Conservation (phyloP, 2,888 invertebrate species). For the Urechis unicinctus region DNA sequence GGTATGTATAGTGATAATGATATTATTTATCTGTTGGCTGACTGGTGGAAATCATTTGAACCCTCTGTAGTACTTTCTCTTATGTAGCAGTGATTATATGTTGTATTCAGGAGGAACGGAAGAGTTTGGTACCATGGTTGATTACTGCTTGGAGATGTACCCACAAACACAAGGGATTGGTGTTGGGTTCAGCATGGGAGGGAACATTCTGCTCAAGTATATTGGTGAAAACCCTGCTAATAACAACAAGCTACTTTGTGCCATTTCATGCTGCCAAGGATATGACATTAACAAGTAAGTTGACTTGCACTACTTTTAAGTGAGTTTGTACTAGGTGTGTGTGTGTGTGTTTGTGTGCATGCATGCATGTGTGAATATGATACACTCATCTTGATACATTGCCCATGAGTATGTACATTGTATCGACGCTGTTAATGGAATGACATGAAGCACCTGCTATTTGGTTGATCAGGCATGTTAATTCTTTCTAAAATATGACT, state of each 20-base stretch:
- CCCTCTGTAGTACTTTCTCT: not conserved
- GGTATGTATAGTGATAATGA: constrained; percentile 57
- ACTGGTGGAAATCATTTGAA: not conserved
- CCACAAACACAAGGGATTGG: constrained; percentile 70
- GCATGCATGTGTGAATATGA: too few relatives aligned
- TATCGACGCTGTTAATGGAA: too few relatives aligned
- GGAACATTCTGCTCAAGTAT: constrained; percentile 87
- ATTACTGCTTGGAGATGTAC: constrained; percentile 66
- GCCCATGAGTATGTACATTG: too few relatives aligned
- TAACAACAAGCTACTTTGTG: constrained; percentile 65
- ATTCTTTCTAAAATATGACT: too few relatives aligned
- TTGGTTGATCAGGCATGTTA: too few relatives aligned
- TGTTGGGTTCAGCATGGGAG: constrained; percentile 89
- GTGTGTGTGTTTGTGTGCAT: too few relatives aligned
- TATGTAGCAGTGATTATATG: not conserved
- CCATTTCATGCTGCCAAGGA: constrained; percentile 88
- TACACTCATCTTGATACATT: too few relatives aligned
- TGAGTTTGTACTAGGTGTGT: not conserved
- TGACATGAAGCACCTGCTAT: too few relatives aligned
- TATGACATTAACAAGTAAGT: constrained; percentile 84
- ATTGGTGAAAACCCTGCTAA: constrained; percentile 66
- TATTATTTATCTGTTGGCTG: not conserved
- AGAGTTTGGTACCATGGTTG: constrained; percentile 78
- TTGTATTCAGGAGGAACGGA: constrained; percentile 70
- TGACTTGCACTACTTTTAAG: not conserved